Evolutionary conservation across 2,888 invertebrate species (phyloP).

Genomic region (Conus canariensis): DNA sequence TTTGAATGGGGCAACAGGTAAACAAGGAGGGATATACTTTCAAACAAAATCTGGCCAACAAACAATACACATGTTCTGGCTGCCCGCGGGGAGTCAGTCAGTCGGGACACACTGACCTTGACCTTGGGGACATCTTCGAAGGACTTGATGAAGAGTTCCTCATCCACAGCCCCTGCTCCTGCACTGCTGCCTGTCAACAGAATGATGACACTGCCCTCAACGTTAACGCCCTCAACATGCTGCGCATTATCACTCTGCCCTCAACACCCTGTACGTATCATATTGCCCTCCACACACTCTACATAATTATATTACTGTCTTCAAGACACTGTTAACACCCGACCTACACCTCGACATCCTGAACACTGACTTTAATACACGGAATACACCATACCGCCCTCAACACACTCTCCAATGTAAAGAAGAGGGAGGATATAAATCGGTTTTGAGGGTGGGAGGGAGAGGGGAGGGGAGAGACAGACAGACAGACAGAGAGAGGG

Average conservation of each 20-base stretch:
- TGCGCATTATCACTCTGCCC: not conserved
- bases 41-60: too few relatives aligned
- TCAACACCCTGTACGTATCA: too few relatives aligned
- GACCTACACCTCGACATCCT: too few relatives aligned
- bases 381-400: not conserved
- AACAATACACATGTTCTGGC: too few relatives aligned
- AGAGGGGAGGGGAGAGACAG: too few relatives aligned
- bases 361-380: too few relatives aligned
- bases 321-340: too few relatives aligned
- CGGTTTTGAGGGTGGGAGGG: too few relatives aligned
- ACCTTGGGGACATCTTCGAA: constrained; percentile 91
- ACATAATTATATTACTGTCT: too few relatives aligned
- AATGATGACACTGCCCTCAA: not conserved
- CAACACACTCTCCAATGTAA: not conserved
- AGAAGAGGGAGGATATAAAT: too few relatives aligned
- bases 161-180: constrained; percentile 91
- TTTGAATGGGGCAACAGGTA: not conserved
- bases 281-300: not conserved
- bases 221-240: not conserved
- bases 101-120: constrained; percentile 79
- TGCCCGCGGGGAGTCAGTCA: too few relatives aligned
- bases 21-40: not conserved
- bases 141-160: constrained; percentile 90
- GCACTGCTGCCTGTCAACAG: constrained; percentile 55
- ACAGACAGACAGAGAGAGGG: too few relatives aligned